Evolutionary conservation across 2,797 vertebrate species (phyloP), one percentile per base, ranked within the genome.

Genomic region (Craterocephalus amniculus): DNA sequence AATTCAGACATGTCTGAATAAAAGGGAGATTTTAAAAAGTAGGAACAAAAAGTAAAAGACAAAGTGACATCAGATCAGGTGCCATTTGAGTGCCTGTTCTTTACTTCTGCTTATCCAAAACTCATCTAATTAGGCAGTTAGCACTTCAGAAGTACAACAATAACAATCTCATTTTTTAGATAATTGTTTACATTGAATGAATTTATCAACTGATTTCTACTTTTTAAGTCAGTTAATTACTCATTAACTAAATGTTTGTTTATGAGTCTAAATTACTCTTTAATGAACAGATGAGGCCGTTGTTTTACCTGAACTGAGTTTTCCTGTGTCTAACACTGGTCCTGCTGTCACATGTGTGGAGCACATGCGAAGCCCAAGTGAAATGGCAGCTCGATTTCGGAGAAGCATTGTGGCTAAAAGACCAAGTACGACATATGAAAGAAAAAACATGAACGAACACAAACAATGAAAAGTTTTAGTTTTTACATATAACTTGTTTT

Each of bases 1-100:
- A 99, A 99, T 60, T 96, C 94, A 2, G 94, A 92, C 92, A 99
- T 89, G 80, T 93, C 98, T 98, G 52, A 0, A 14, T 56, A 7
- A 63, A 43, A 62, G 35, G 6, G 34, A 48, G 14, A 31, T 43
- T 43, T 6, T 20, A 20, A 7, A 43, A 20, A 2, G 14, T 7
- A 2, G 14, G 6, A 43, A 43, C 16, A 7, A 20, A 43, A 43
- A 20, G n/a, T 43, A 43, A 43, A 20, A 16, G 38, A 14, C 4
- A 14, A 68, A 22, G 13, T 2, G 13, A 54, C 24, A 54, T 6
- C 3, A 12, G 5, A 57, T 51, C 0, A 18, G 29, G 4, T 22
- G 29, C 16, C 35, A n/a, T 67, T 20, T 12, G 6, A 45, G 36
- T 6, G 4, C 36, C 10, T 27, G 11, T n/a, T 54, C 9, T 13